Evolutionary conservation across 2,888 invertebrate genomes (phyloP).

Genomic region (Sarcophaga carnaria): DNA sequence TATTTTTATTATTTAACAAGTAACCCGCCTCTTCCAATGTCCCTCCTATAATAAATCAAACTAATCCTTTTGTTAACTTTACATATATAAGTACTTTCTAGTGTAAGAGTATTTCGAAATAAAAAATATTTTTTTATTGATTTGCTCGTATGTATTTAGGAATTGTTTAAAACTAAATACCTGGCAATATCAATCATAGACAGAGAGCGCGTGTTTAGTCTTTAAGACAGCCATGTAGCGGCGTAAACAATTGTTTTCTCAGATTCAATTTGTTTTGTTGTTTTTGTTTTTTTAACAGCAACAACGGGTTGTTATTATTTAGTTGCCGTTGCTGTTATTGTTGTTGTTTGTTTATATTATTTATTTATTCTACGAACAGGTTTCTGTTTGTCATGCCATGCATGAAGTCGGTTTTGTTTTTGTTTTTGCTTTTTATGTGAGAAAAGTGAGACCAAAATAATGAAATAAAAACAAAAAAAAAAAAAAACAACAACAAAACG

Average conservation of each 20-base stretch:
- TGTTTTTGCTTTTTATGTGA: conserved; percentile 24
- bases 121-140: no score
- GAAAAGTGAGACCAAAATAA: conserved; percentile 27
- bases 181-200: conserved; percentile 4
- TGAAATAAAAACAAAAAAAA: conserved; percentile 6
- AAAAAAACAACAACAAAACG: background rate
- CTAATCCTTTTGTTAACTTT: no score
- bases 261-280: no score
- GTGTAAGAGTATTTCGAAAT: no score
- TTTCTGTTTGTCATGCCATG: conserved; percentile 47
- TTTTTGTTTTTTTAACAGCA: no score
- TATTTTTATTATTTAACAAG: no score
- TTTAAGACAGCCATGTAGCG: no score
- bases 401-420: background rate
- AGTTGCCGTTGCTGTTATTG: background rate
- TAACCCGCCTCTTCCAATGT: no score
- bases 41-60: no score
- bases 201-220: background rate
- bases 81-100: no score
- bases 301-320: background rate
- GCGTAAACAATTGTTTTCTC: conserved; percentile 1
- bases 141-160: no score
- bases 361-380: conserved; percentile 36
- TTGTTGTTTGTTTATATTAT: conserved; percentile 35
- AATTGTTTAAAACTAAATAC: background rate